Evolutionary conservation across 92 coral and sea anemone genomes (phyloP).

Genomic region (Phenganax stokvisi): DNA sequence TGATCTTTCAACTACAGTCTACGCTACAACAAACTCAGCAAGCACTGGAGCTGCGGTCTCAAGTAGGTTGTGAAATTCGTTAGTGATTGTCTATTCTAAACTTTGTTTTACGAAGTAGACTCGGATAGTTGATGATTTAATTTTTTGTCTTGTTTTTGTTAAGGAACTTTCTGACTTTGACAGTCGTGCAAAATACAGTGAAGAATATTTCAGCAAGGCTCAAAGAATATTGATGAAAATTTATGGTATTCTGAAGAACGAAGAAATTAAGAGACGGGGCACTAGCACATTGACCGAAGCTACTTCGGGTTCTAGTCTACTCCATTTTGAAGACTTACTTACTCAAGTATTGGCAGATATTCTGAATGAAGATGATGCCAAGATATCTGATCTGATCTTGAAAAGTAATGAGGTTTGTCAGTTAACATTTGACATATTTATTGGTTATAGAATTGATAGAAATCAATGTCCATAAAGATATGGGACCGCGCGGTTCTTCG

Average conservation of each 20-base stretch:
- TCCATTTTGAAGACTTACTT: constrained; percentile 50
- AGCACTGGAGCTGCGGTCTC: constrained; percentile 52
- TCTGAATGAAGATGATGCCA: constrained; percentile 67
- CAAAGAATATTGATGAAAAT: constrained; percentile 55
- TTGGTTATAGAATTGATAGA: not conserved
- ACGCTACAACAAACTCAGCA: constrained; percentile 70
- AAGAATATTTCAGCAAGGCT: constrained; percentile 49
- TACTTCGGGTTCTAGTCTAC: not conserved
- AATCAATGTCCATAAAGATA: too few species aligned
- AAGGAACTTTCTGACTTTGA: constrained; percentile 48
- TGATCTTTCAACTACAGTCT: constrained; percentile 77
- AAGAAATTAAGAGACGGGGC: constrained; percentile 62
- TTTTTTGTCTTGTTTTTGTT: not conserved
- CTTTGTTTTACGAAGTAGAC: too few species aligned
- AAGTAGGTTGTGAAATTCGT: constrained; percentile 45
- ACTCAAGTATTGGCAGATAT: constrained; percentile 65
- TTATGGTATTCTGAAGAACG: constrained; percentile 47
- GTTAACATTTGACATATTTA: not conserved
- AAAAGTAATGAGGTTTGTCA: constrained; percentile 27
- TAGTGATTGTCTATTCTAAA: not conserved
- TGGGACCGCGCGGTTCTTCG: too few species aligned
- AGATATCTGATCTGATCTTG: constrained; percentile 49
- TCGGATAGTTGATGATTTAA: not conserved
- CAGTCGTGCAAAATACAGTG: constrained; percentile 41
- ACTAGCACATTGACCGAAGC: constrained; percentile 38